Base-by-base conservation (phyloP, 2,113 vertebrate species). In the Colaptes auratus region DNA sequence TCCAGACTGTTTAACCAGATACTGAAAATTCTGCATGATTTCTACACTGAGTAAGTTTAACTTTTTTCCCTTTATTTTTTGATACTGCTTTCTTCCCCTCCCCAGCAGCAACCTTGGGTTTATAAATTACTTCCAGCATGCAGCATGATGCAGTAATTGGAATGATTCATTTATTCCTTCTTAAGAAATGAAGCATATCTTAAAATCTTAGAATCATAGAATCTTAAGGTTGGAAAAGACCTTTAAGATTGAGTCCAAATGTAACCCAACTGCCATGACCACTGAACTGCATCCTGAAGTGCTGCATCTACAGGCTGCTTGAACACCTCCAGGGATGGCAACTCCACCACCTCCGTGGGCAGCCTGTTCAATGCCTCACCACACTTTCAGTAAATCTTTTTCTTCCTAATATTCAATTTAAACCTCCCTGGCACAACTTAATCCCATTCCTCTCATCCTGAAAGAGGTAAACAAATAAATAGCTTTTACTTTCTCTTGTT, bases 1-100 rank as follows among this genome's bases (percentile, higher is more conserved):
- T 95, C 98, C 99, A 55, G 98, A 99, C 76, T 99, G 77, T 98
- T 99, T 86, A 98, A 97, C 89, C 98, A 98, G 90, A 98, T 99
- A 94, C 92, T 99, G 95, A 98, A 95, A 96, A 98, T 98, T 74
- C 97, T 99, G 31, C 98, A 98, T 3, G 97, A 95, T 67, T 99
- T 98, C 97, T 99, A 99, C 72, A 98, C 98, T 17, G 97, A 97
- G 99, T 99, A 97, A 99, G 99, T 98, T 96, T 44, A 79, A 61
- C 12, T 95, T 18, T 53, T 95, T 18, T 53, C 93, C 24, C 17
- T 78, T 59, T 82, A 6, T 65, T 88, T 89, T 85, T 44, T 42
- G 13, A 10, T 58, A 30, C 28, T 33, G 35, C 59, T 61, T 15
- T 30, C 27, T 59, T 33, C 36, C 11, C 3, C 2, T 61, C 12